Base-by-base conservation (phyloP, 1,140 invertebrate genomes). In the Aphis gossypii region DNA sequence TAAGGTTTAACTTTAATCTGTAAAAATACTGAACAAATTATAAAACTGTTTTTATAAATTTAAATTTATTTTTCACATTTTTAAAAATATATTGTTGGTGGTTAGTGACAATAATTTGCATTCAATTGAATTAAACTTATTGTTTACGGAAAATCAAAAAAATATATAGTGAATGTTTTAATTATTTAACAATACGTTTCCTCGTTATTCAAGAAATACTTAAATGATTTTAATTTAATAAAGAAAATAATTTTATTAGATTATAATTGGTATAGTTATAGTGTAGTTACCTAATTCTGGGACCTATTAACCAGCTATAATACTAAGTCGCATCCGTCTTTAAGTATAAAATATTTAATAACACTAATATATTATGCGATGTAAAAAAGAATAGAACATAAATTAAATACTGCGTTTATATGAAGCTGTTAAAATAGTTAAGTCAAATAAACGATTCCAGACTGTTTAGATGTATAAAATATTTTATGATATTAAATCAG, bases 171-270 rank as follows among this genome's bases (percentile, higher is more conserved):
- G 4, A 30, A 76, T 76, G 4, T n/a, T 76, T 76, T 68, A 68
- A 68, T 68, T n/a, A n/a, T 76, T 76, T 76, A 76, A 76, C n/a
- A 35, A 76, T 76, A n/a, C 2, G 18, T 44, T 86, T 86, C 41
- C 41, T 41, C 25, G 25, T 30, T 46, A 86, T 86, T 46, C 84
- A 46, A 30, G 11, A 86, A 86, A 46, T 30, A 46, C 38, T 86
- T 86, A 86, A 86, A 86, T 44, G 84, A 5, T 86, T 86, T 86
- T n/a, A 44, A 86, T 46, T 86, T 46, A 86, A 84, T 84, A 44
- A 44, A 84, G 9, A 86, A 46, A 86, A 86, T 46, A 5, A 30
- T 44, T 86, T 86, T 46, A 86, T 86, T 86, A 44, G 21, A 44
- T 84, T 84, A 25, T 41, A 21, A 84, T 38, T 41, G 83, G 21